Evolutionary conservation across 2,113 vertebrate genomes (phyloP), one percentile per base, ranked within the genome.

Genomic region (Upupa epops): DNA sequence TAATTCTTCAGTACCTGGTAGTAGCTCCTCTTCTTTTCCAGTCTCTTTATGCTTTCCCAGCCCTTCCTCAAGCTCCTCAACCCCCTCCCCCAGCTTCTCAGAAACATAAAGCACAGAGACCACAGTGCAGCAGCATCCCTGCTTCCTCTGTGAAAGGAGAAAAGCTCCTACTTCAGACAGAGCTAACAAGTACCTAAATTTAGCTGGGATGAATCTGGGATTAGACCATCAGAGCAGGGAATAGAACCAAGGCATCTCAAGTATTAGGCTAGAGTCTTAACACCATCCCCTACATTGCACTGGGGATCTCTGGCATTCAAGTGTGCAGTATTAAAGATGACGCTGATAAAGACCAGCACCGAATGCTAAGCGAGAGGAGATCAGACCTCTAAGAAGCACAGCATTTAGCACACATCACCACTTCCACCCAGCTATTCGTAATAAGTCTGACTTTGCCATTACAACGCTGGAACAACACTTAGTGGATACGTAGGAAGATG

Each of bases 181-280:
- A 87, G 68, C 78, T 79, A 73, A 59, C 83, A 83, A 87, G 77
- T 52, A 69, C 90, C 92, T 95, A 95, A 96, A 94, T 96, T 96
- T 95, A 96, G 94, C 92, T 68, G 80, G 56, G 83, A 81, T 94
- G 93, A 94, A 68, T 71, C 90, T 91, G 60, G 88, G 93, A 92
- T 95, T 93, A 96, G 72, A 86, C 95, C 86, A 94, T 66, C 61
- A 76, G 72, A 92, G 63, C 26, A 81, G 31, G 22, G 68, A 73
- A 66, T 66, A 89, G 92, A 87, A 74, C 71, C 48, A 66, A 14
- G 70, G 19, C 49, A 0, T 88, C 68, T 70, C 45, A 22, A 60
- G 65, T 51, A 54, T 78, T 83, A 82, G 49, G 58, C 22, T 4
- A 40, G 42, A 54, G 48, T 12, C 77, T 88, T 89, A 87, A 63